These are phyloP conservation scores for Deladenus siricidicola DNA, from an alignment of 2,888 invertebrate species.

Conservation along the genomic window DNA sequence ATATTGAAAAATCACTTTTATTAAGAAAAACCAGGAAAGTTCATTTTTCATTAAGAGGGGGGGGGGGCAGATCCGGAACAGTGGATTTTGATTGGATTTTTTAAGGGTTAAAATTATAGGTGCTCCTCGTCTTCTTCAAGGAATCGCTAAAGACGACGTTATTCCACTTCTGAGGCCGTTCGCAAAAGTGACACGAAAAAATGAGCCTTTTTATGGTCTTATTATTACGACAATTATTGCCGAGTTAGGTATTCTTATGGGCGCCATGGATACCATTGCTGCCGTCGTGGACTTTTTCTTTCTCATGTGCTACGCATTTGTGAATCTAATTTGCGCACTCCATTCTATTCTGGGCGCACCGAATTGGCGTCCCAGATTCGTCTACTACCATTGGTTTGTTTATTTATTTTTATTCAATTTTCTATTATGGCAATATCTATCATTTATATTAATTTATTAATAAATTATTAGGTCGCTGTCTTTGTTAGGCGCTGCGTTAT, in stretches of 20 bases:
- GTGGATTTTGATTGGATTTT: too few relatives aligned
- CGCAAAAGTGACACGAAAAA: constrained; percentile 80
- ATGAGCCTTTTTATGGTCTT: constrained; percentile 68
- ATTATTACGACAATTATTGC: constrained; percentile 69
- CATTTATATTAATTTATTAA: too few relatives aligned
- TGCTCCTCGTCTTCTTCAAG: constrained; percentile 66
- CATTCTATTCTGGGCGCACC: constrained; percentile 87
- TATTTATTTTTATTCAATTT: too few relatives aligned
- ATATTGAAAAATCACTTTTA: too few relatives aligned
- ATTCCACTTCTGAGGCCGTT: constrained; percentile 61
- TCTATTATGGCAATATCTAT: too few relatives aligned
- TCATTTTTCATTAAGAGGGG: too few relatives aligned
- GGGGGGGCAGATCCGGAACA: too few relatives aligned
- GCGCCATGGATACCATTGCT: constrained; percentile 32
- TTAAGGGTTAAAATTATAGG: constrained; percentile 51
- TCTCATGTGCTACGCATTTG: constrained; percentile 99
- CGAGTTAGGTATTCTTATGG: constrained; percentile 66
- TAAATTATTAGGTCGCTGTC: constrained; percentile 66
- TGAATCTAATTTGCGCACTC: constrained; percentile 88
- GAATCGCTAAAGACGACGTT: constrained; percentile 91
- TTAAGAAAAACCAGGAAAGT: too few relatives aligned
- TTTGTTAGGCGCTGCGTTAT: constrained; percentile 73
- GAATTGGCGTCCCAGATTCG: constrained; percentile 73
- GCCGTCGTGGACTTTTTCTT: constrained; percentile 68
- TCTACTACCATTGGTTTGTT: constrained; percentile 28